phyloP scores from a whole-genome alignment of 1,140 invertebrate genomes.

The Amyelois transitella region DNA sequence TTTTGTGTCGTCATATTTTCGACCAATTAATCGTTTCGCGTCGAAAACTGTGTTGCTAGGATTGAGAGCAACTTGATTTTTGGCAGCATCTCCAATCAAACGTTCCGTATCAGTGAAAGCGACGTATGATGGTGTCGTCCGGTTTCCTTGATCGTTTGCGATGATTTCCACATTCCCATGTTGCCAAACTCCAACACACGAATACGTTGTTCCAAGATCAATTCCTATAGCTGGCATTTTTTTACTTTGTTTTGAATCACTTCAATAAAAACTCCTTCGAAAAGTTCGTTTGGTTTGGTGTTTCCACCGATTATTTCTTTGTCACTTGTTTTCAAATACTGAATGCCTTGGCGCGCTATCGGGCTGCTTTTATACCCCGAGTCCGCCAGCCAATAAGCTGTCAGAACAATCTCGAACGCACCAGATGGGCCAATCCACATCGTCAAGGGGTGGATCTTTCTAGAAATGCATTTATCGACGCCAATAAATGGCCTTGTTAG shows the following conservation, averaged over 20 bases:
- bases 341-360: background rate
- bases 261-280: background rate
- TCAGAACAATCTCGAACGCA: background rate
- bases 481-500: background rate
- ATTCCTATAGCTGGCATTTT: conserved; percentile 10
- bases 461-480: background rate
- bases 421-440: background rate
- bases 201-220: conserved; percentile 8
- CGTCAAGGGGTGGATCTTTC: background rate
- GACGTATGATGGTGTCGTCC: conserved; percentile 6
- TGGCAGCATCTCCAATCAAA: conserved; percentile 4
- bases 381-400: background rate
- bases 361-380: background rate
- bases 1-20: conserved; percentile 76
- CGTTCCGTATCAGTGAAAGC: conserved; percentile 7
- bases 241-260: background rate
- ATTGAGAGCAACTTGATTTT: conserved; percentile 6
- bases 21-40: conserved; percentile 76
- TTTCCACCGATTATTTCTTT: background rate
- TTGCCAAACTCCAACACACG: conserved; percentile 8
- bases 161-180: conserved; percentile 6
- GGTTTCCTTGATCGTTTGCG: conserved; percentile 8
- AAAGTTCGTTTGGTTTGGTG: background rate
- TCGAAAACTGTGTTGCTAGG: conserved; percentile 34
- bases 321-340: background rate